These are phyloP conservation scores for Pyrgilauda ruficollis DNA, from an alignment of 2,113 vertebrate species.

Conservation along the genomic window DNA sequence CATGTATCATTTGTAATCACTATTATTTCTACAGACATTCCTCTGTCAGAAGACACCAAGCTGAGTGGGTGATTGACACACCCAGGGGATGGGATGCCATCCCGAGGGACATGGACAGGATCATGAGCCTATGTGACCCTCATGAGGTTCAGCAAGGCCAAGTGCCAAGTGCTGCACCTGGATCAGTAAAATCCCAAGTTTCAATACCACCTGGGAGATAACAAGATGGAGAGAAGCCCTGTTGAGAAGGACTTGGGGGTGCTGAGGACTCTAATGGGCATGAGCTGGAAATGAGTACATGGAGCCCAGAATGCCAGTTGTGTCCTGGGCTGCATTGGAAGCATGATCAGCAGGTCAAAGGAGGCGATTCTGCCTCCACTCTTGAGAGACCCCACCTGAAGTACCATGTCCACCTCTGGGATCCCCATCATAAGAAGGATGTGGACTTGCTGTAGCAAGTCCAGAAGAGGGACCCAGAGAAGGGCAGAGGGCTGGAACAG, in stretches of 20 bases:
- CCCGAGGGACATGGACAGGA: rapidly evolving
- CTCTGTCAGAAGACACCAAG: background rate
- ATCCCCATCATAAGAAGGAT: background rate
- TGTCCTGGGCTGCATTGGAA: background rate
- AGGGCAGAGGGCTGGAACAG: background rate
- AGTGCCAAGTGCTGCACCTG: background rate
- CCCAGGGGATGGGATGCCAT: background rate
- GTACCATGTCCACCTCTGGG: background rate
- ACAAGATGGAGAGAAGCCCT: background rate
- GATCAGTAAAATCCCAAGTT: rapidly evolving
- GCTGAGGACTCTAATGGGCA: background rate
- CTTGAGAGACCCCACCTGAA: background rate
- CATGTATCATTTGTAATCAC: background rate
- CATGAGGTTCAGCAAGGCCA: background rate
- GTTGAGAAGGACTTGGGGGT: rapidly evolving
- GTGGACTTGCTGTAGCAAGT: background rate
- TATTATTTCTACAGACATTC: background rate
- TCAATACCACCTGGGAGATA: background rate
- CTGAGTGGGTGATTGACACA: background rate
- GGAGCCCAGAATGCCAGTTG: background rate
- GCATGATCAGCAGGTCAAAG: background rate
- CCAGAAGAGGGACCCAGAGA: background rate
- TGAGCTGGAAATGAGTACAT: background rate
- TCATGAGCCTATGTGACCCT: background rate
- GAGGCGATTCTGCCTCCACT: background rate